These are phyloP conservation scores for Numida meleagris DNA, from an alignment of 2,113 vertebrate species.

Conservation along the genomic window DNA sequence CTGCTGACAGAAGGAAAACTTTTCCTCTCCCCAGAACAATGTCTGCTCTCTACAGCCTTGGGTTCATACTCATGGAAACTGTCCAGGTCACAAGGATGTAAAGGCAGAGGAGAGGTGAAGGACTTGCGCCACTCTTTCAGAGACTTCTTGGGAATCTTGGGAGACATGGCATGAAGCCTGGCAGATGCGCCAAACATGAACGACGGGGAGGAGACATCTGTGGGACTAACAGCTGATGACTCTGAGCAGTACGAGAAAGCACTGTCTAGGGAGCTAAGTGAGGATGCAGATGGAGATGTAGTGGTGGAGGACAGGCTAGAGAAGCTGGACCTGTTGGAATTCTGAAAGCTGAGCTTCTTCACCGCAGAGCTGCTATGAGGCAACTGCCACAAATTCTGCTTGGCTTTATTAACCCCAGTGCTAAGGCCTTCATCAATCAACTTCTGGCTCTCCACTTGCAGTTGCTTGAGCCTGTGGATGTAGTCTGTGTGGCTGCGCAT, in stretches of 20 bases:
- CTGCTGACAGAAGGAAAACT: not conserved
- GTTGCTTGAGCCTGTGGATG: slow-evolving; percentile 68
- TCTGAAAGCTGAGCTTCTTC: slow-evolving; percentile 61
- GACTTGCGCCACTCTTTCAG: slow-evolving; percentile 66
- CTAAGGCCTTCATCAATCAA: slow-evolving; percentile 59
- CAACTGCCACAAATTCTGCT: slow-evolving; percentile 58
- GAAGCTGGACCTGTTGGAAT: slow-evolving; percentile 74
- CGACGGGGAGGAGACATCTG: slow-evolving; percentile 50
- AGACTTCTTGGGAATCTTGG: slow-evolving; percentile 57
- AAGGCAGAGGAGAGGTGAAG: slow-evolving; percentile 28
- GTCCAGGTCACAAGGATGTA: not conserved
- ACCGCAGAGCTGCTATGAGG: slow-evolving; percentile 51
- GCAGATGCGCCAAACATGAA: slow-evolving; percentile 77
- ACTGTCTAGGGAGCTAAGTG: slow-evolving; percentile 81
- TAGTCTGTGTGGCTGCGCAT: slow-evolving; percentile 51
- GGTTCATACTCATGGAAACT: slow-evolving; percentile 18
- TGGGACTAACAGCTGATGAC: slow-evolving; percentile 72
- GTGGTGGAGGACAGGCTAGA: slow-evolving; percentile 81
- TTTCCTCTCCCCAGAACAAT: not conserved
- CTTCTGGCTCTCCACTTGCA: slow-evolving; percentile 70
- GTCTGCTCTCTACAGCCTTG: slow-evolving; percentile 23
- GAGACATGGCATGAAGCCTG: slow-evolving; percentile 67
- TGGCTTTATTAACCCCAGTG: slow-evolving; percentile 3
- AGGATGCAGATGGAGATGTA: slow-evolving; percentile 79
- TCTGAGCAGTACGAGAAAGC: slow-evolving; percentile 80